A percentile compares a stretch with the other conserved stretches of the same genome.
phyloP scores from a whole-genome alignment of 1,140 invertebrate species.

The Drosophila dunni region DNA sequence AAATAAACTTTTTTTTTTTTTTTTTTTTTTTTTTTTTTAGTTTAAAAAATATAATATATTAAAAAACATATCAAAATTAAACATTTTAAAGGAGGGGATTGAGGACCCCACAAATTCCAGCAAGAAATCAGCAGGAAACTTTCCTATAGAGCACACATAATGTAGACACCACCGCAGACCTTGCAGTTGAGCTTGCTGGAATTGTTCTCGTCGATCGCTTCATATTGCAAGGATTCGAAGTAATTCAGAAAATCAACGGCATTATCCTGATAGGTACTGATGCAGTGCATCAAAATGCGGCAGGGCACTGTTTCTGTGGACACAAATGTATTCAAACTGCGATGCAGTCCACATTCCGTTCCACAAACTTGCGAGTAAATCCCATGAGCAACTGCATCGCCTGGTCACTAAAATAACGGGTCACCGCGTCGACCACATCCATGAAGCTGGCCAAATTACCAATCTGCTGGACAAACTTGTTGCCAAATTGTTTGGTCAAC shows the following conservation, averaged over 20 bases:
- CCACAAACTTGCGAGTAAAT: slow-evolving; percentile 65
- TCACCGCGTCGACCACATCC: slow-evolving; percentile 62
- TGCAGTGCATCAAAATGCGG: slow-evolving; percentile 63
- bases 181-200: slow-evolving; percentile 48
- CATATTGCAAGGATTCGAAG: slow-evolving; percentile 50
- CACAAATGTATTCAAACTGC: slow-evolving; percentile 63
- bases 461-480: slow-evolving; percentile 73
- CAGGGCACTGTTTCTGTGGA: slow-evolving; percentile 71
- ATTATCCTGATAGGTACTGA: slow-evolving; percentile 63
- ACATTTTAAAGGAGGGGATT: too few species aligned
- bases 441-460: slow-evolving; percentile 53
- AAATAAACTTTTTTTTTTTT: too few species aligned
- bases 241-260: slow-evolving; percentile 63
- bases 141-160: slow-evolving; percentile 43
- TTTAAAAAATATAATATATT: too few species aligned
- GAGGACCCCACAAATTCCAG: too few species aligned
- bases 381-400: slow-evolving; percentile 59
- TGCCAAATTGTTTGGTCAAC: slow-evolving; percentile 52
- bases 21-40: too few species aligned
- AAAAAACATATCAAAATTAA: too few species aligned
- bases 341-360: slow-evolving; percentile 62
- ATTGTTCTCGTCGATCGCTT: slow-evolving; percentile 9
- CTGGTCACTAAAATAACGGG: slow-evolving; percentile 55
- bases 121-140: neutral
- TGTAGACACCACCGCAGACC: slow-evolving; percentile 64